Percentiles rank a stretch among this genome's conserved stretches.
phyloP scores from a whole-genome alignment of 2,797 vertebrate species.

The Atherinosoma microstoma region DNA sequence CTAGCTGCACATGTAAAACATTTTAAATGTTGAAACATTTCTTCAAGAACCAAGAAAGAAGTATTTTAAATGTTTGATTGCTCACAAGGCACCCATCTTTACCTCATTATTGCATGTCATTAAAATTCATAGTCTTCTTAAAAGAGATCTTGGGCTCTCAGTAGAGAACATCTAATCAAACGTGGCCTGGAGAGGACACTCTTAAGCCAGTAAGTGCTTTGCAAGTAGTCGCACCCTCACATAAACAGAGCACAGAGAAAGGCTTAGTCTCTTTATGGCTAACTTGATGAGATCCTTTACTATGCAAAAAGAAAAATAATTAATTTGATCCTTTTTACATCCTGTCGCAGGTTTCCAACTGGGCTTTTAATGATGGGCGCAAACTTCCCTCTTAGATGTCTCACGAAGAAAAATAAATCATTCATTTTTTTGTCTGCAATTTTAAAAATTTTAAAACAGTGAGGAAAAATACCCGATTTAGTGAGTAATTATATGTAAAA shows the following conservation, averaged over 20 bases:
- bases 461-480: not conserved
- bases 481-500: constrained; percentile 11
- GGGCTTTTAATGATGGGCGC: not conserved
- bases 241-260: constrained; percentile 28
- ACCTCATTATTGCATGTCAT: constrained; percentile 53
- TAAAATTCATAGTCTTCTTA: constrained; percentile 69
- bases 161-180: constrained; percentile 70
- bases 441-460: constrained; percentile 17
- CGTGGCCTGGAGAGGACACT: constrained; percentile 49
- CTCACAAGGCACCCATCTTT: constrained; percentile 21
- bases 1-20: constrained; percentile 30
- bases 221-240: constrained; percentile 36
- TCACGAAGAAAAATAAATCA: not conserved
- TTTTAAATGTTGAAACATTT: constrained; percentile 31
- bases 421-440: not conserved
- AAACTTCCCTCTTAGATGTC: not conserved
- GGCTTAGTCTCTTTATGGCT: constrained; percentile 34
- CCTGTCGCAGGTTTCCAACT: not conserved
- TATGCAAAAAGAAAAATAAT: constrained; percentile 62
- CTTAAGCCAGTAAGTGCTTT: constrained; percentile 51
- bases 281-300: constrained; percentile 49
- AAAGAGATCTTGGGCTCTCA: constrained; percentile 50
- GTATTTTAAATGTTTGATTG: constrained; percentile 55
- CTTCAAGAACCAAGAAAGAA: constrained; percentile 16
- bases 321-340: not conserved